A percentile compares a stretch with the other conserved stretches of the same genome.
phyloP scores from a whole-genome alignment of 1,140 invertebrate genomes.

The Coboldia fuscipes region DNA sequence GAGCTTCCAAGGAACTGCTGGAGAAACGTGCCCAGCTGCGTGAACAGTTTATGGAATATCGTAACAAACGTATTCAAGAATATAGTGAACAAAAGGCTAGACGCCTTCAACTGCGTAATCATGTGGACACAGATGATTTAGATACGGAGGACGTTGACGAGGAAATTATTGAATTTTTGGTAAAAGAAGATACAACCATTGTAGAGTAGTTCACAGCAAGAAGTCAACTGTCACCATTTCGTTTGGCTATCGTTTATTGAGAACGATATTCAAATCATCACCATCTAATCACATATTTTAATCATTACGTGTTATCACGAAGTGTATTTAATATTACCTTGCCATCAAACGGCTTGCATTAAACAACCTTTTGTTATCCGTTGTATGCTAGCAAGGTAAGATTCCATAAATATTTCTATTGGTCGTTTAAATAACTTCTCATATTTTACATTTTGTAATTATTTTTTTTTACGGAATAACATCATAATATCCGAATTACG shows the following conservation, averaged over 20 bases:
- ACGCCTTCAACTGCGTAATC: constrained; percentile 63
- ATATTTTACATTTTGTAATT: too few species aligned
- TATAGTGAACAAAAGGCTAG: constrained; percentile 55
- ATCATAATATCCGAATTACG: too few species aligned
- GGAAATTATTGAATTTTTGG: constrained; percentile 91
- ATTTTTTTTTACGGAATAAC: too few species aligned
- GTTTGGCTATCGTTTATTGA: constrained; percentile 5
- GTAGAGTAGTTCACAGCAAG: constrained; percentile 24
- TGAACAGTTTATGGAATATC: constrained; percentile 67
- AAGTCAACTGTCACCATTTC: not conserved
- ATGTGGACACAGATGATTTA: constrained; percentile 79
- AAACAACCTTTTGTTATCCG: too few species aligned
- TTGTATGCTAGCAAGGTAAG: too few species aligned
- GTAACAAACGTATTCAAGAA: constrained; percentile 48
- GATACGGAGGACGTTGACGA: constrained; percentile 79
- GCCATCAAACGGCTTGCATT: too few species aligned
- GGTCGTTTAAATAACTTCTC: too few species aligned
- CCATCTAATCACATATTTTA: too few species aligned
- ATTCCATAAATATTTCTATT: too few species aligned
- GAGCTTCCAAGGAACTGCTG: constrained; percentile 90
- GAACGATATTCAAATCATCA: too few species aligned
- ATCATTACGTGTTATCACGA: too few species aligned
- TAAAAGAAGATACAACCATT: constrained; percentile 81
- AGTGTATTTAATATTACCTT: too few species aligned
- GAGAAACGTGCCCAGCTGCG: constrained; percentile 81